Base-by-base conservation (phyloP, 1,140 invertebrate genomes). In the Zophobas atratus region DNA sequence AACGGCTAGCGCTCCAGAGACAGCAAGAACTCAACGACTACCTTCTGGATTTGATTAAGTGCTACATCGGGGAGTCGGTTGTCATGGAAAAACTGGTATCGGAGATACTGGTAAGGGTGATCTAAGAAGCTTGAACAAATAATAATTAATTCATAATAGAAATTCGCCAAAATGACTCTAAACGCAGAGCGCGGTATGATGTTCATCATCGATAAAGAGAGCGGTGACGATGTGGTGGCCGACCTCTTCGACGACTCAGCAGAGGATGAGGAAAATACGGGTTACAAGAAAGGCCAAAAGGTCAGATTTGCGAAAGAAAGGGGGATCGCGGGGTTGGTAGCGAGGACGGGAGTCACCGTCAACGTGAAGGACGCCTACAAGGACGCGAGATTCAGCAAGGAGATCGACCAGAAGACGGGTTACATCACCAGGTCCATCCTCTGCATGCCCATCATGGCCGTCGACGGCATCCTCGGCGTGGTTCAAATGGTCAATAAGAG, bases 401-500 rank as follows among this genome's bases (percentile, higher is more conserved):
- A 90, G 77, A 85, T 89, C 3, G 89, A 90, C 55, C 82, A 85
- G 1, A 86, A 87, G 2, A 87, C 87, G 0, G 88, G 88, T 1
- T 87, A 86, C 1, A 88, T 90, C 1, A 89, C 89, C 0, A 85
- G 89, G 71, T 88, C 88, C 2, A 87, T 88, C 5, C 78, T 91
- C 1, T 88, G 87, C 35, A 86, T 88, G 55, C 90, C 90, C 1
- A 88, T 91, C 35, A 80, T 86, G 41, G 88, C 89, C 63, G 88
- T 88, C 56, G 82, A 86, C 39, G 86, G 86, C 20, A 87, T 89
- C 77, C 87, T 90, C 76, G 89, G 89, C 89, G 80, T 75, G 0
- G 87, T 90, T 1, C 87, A 89, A 82, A 81, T 90, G 1, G 87
- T 88, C 0, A 90, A 90, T 81, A 91, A 91, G 82, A 84, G 75